Evolutionary conservation across 2,888 invertebrate species (phyloP).

Genomic region (Papilio gigon): DNA sequence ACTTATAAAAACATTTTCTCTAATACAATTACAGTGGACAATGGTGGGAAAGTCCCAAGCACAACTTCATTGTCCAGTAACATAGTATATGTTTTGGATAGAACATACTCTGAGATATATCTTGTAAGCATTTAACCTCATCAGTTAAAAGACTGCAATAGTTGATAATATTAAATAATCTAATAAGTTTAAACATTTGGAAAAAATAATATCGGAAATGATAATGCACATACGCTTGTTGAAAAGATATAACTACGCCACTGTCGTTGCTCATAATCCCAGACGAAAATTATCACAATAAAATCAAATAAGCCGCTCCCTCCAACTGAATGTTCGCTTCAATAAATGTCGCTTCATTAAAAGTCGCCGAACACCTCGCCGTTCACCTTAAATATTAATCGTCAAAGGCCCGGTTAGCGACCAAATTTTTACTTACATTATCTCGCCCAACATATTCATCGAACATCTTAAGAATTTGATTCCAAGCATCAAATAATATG

Average conservation of each 20-base stretch:
- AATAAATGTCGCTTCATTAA: neutral
- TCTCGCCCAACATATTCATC: neutral
- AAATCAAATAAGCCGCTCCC: neutral
- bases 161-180: no score
- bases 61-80: slow-evolving; percentile 29
- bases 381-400: neutral
- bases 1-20: slow-evolving; percentile 8
- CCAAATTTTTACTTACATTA: neutral
- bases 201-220: neutral
- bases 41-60: slow-evolving; percentile 36
- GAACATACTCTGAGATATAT: neutral
- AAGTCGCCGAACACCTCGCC: neutral
- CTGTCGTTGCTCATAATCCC: neutral
- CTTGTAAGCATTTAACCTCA: neutral
- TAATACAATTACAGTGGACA: slow-evolving; percentile 10
- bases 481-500: neutral
- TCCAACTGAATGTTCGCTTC: neutral
- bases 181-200: no score
- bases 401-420: neutral
- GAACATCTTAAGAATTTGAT: neutral
- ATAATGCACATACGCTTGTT: neutral
- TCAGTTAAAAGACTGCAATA: neutral
- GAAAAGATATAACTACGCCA: neutral
- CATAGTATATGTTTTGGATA: slow-evolving; percentile 17
- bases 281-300: neutral